Percentiles rank a stretch among this genome's conserved stretches.
phyloP scores from a whole-genome alignment of 2,113 vertebrate species.

The Eurystomus gularis region DNA sequence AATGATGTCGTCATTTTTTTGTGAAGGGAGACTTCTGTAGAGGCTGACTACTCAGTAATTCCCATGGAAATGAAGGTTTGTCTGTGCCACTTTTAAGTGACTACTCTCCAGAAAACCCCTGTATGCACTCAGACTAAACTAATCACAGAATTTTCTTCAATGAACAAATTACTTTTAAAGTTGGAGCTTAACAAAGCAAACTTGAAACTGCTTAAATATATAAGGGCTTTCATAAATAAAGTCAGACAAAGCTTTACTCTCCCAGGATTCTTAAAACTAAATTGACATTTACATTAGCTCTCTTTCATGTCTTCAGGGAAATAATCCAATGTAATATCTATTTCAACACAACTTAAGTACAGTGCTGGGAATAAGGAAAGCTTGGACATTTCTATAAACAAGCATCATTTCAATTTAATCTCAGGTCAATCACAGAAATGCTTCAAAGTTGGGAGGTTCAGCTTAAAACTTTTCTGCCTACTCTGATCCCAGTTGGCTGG shows the following conservation, averaged over 20 bases:
- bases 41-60: neutral
- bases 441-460: neutral
- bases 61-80: neutral
- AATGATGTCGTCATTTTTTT: neutral
- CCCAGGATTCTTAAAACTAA: constrained; percentile 41
- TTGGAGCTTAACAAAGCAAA: constrained; percentile 28
- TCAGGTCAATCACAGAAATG: neutral
- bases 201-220: constrained; percentile 29
- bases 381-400: constrained; percentile 31
- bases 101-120: neutral
- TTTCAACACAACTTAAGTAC: constrained; percentile 29
- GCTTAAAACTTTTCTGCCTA: neutral
- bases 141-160: neutral
- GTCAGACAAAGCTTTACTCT: constrained; percentile 8
- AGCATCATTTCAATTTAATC: constrained; percentile 27
- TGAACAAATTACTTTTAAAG: constrained; percentile 28
- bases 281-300: constrained; percentile 53
- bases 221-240: constrained; percentile 35
- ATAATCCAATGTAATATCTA: constrained; percentile 35
- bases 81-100: neutral
- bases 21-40: neutral
- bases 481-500: neutral
- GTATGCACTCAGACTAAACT: neutral
- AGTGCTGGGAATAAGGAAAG: constrained; percentile 17
- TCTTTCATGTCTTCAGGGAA: constrained; percentile 44